Base-by-base conservation (phyloP, 53 echinoderm and acorn worm genomes). In the Apostichopus leukothele region DNA sequence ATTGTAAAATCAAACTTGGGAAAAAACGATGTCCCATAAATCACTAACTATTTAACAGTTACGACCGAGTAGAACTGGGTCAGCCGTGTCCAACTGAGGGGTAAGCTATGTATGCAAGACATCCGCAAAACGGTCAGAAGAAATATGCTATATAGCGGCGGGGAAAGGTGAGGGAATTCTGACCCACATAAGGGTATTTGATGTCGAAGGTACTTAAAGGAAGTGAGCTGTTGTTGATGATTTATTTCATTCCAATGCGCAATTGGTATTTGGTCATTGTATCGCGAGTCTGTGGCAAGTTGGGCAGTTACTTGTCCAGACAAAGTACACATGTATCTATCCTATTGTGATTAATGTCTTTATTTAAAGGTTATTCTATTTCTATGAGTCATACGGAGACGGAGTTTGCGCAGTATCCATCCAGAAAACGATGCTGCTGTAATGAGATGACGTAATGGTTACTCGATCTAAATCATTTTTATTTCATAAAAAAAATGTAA, bases 111-210 rank as follows among this genome's bases (percentile, higher is more conserved):
- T 9, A 10, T 57, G 10, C 10, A 18, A 71, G 71, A n/a, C 13
- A 71, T 39, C 39, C 71, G 71, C 71, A 14, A 16, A 71, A 71
- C 18, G 71, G 18, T 19, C 71, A 71, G 71, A 5, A 13, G 13
- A n/a, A 71, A 19, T 71, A 57, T 57, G 10, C 57, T 39, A 39
- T 13, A 63, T 63, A 63, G 5, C 18, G 5, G 16, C 6, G 16
- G 20, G 20, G 6, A 71, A 71, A 71, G 71, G 71, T 71, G 71
- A 71, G 71, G 14, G 71, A 71, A 71, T 71, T 71, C 16, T 71
- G 18, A 71, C 71, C 71, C 71, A 71, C 71, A 71, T 71, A n/a
- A 71, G 71, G 71, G n/a, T 71, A 71, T 71, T 71, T 71, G n/a
- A 71, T 71, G 18, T 71, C 71, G 18, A 19, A 71, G 6, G 18